These are phyloP conservation scores for Sinocyclocheilus anshuiensis DNA, from an alignment of 2,113 vertebrate species.

Conservation along the genomic window DNA sequence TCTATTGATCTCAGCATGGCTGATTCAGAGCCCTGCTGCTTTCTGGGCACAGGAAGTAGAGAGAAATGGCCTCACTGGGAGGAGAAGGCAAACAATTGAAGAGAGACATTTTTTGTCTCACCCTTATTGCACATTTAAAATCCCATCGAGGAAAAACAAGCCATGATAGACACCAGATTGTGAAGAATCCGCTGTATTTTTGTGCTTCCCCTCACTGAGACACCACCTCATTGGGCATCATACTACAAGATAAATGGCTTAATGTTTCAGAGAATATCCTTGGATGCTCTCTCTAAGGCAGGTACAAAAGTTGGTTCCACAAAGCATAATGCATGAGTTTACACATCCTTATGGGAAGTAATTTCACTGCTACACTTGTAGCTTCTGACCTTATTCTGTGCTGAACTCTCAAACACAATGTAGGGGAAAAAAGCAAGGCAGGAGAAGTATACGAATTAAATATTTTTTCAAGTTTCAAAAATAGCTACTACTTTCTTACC, in stretches of 20 bases:
- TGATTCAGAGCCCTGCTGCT: conserved; percentile 44
- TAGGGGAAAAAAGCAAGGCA: not conserved
- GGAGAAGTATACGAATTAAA: not conserved
- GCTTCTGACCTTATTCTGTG: not conserved
- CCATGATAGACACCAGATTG: not conserved
- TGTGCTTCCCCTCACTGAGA: not conserved
- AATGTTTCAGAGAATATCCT: conserved; percentile 25
- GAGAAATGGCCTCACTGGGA: conserved; percentile 39
- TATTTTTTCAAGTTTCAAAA: not conserved
- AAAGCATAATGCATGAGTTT: not conserved
- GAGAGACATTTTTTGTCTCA: conserved; percentile 2
- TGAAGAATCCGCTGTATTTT: not conserved
- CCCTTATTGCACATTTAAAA: not conserved
- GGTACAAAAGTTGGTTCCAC: not conserved
- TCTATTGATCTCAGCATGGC: conserved; percentile 53
- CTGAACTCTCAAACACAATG: not conserved
- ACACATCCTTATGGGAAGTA: not conserved
- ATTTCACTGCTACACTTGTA: not conserved
- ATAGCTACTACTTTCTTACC: not conserved
- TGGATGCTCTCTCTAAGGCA: not conserved
- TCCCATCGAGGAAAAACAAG: not conserved
- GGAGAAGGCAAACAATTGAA: conserved; percentile 39
- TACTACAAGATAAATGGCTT: not conserved
- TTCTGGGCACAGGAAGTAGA: conserved; percentile 35
- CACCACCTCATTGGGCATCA: not conserved